Conservation (phyloP, 2,888 invertebrate species). For the Stegana nigrithorax region DNA sequence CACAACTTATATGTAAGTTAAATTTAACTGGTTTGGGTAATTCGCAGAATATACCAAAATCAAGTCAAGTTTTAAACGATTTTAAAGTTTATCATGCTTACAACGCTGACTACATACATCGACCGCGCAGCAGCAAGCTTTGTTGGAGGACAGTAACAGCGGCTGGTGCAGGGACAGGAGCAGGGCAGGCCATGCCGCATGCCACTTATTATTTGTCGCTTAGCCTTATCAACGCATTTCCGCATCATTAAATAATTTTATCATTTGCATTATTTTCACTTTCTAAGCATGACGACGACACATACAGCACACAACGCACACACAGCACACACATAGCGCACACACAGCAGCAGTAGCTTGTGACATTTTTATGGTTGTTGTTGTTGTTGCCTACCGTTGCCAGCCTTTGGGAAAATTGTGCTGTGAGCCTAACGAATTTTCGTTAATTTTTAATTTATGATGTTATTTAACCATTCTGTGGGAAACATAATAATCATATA, state of each 20-base stretch:
- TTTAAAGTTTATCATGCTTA: too few relatives aligned
- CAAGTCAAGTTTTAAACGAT: too few relatives aligned
- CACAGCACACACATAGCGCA: neutral
- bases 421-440: slow-evolving; percentile 31
- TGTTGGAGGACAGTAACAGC: too few relatives aligned
- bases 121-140: too few relatives aligned
- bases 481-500: too few relatives aligned
- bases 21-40: neutral
- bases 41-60: neutral
- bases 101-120: too few relatives aligned
- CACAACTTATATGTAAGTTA: too few relatives aligned
- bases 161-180: too few relatives aligned
- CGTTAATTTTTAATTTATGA: slow-evolving; percentile 58
- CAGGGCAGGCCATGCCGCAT: too few relatives aligned
- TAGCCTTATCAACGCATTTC: slow-evolving; percentile 62
- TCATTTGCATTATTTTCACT: slow-evolving; percentile 64
- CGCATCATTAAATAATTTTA: slow-evolving; percentile 66
- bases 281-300: slow-evolving; percentile 49
- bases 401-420: too few relatives aligned
- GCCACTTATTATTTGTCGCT: slow-evolving; percentile 52
- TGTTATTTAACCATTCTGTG: slow-evolving; percentile 27
- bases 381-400: slow-evolving; percentile 25
- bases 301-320: too few relatives aligned
- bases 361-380: slow-evolving; percentile 19
- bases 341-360: too few relatives aligned